These are phyloP conservation scores for Alethe castanea DNA, from an alignment of 2,113 vertebrate genomes.

Conservation along the genomic window DNA sequence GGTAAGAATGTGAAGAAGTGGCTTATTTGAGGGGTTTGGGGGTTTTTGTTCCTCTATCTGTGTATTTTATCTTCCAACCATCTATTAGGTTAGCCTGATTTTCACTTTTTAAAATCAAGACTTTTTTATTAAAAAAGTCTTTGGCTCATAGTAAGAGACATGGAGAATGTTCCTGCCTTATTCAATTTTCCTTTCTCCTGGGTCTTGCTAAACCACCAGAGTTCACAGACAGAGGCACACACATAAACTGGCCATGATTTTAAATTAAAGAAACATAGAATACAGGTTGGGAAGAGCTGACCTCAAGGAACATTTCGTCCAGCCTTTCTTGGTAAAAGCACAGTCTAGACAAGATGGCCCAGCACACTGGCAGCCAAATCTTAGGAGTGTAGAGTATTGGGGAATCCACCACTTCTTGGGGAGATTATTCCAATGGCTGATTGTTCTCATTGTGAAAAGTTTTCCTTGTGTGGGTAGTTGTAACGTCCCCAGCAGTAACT, in stretches of 20 bases:
- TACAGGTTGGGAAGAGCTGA: neutral
- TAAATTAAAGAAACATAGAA: neutral
- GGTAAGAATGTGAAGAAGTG: neutral
- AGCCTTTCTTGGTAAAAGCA: neutral
- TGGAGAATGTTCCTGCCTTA: neutral
- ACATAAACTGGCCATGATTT: neutral
- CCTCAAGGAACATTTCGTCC: neutral
- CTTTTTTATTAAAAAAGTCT: neutral
- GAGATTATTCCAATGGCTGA: neutral
- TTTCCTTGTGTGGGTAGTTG: neutral
- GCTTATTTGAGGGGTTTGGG: neutral
- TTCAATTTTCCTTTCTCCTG: neutral
- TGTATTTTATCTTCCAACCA: neutral
- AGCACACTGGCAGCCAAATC: neutral
- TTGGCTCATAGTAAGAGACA: neutral
- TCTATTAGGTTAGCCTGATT: neutral
- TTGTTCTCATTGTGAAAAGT: neutral
- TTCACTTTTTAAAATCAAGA: constrained; percentile 11
- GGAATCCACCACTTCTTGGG: neutral
- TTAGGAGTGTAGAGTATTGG: neutral
- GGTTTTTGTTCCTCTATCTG: neutral
- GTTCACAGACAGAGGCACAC: neutral
- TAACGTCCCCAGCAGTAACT: neutral
- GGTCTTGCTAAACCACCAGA: neutral
- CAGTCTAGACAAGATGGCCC: neutral